Evolutionary conservation across 1,140 invertebrate genomes (phyloP), one percentile per base, ranked within the genome.

Genomic region (Geopemphigus sp.): DNA sequence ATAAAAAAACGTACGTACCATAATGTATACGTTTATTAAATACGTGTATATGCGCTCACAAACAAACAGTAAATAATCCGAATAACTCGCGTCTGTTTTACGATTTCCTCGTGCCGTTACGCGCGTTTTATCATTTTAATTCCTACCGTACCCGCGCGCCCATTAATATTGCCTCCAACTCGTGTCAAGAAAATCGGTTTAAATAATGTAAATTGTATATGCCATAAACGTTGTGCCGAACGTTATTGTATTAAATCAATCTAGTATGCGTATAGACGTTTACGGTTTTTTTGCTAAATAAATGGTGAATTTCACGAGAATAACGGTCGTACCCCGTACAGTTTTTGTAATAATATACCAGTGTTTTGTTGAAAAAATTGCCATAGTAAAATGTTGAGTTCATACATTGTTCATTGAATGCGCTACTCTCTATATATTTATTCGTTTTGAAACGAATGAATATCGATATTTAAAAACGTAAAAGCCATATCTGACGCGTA

Each of bases 71-170:
- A 47, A 68, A 66, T 39, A 66, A 29, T 39, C 32, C 29, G 17
- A 39, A 39, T 66, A 66, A 66, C 32, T 66, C 32, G 63, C 11
- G 19, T 22, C 66, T 5, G 45, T 26, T 47, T 17, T 17, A 26
- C 66, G 8, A 68, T 68, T 68, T 68, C 12, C 64, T 47, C 12
- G 39, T 12, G 39, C 5, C 0, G n/a, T 22, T 22, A 24, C 14
- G 47, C 12, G 39, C 39, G 22, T 68, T 66, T 68, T 24, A 68
- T 68, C 15, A 47, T 68, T 68, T 68, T 24, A 50, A 68, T 68
- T 68, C 22, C 45, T 26, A 0, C n/a, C 1, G n/a, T 19, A 68
- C 19, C 45, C 63, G 17, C 63, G 17, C 17, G 0, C 26, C 17
- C 61, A n/a, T 32, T 68, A 15, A 47, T 50, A 26, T 8, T 11